Conservation (phyloP, 2,113 vertebrate species). For the Alethe castanea region DNA sequence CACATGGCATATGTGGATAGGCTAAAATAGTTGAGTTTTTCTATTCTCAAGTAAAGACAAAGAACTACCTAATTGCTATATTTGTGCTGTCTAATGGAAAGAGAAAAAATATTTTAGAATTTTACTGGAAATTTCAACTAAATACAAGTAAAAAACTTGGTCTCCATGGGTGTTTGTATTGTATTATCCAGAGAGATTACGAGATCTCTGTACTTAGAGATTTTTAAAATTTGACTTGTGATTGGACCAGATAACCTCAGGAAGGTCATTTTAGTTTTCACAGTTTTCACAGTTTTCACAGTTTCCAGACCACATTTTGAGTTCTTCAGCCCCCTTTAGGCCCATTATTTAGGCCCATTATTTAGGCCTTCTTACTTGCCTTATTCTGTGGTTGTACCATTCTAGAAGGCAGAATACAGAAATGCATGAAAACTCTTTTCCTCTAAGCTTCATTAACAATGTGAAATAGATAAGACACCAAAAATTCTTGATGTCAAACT, state of each 20-base stretch:
- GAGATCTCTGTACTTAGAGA: not conserved
- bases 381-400: not conserved
- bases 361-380: not conserved
- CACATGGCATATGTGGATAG: accelerated
- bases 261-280: not conserved
- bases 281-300: not conserved
- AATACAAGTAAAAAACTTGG: not conserved
- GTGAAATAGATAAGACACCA: not conserved
- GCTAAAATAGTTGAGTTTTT: not conserved
- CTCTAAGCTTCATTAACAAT: not conserved
- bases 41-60: not conserved
- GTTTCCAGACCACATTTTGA: not conserved
- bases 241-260: not conserved
- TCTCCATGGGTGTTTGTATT: not conserved
- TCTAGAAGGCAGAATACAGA: not conserved
- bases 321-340: not conserved
- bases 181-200: not conserved
- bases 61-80: accelerated
- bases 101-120: not conserved
- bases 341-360: not conserved
- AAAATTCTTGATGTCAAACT: not conserved
- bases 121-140: not conserved
- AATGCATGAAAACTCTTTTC: not conserved
- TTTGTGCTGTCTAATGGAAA: not conserved
- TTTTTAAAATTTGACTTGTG: not conserved